phyloP scores from a whole-genome alignment of 2,888 invertebrate species.

The Papilio protenor region DNA sequence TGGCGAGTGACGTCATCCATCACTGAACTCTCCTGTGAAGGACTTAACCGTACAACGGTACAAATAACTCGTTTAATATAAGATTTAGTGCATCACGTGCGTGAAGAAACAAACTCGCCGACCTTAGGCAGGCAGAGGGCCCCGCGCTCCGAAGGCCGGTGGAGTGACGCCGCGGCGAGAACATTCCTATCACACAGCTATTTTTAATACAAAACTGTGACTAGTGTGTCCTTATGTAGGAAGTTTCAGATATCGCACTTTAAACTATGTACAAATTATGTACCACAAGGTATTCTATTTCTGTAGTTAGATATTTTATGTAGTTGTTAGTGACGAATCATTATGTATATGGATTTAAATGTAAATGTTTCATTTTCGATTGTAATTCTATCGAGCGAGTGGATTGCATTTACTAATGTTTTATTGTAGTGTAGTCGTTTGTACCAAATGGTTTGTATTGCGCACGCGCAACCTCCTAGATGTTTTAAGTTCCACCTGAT shows the following conservation, averaged over 20 bases:
- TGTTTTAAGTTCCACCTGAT: slow-evolving; percentile 63
- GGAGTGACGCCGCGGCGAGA: slow-evolving; percentile 59
- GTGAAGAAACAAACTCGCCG: slow-evolving; percentile 47
- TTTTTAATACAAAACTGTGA: slow-evolving; percentile 77
- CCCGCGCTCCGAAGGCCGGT: slow-evolving; percentile 51
- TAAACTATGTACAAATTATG: slow-evolving; percentile 42
- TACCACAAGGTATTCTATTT: slow-evolving; percentile 34
- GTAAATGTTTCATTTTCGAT: slow-evolving; percentile 60
- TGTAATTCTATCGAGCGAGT: slow-evolving; percentile 67
- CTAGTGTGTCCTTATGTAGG: slow-evolving; percentile 65
- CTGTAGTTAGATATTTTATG: slow-evolving; percentile 11
- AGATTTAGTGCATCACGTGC: slow-evolving; percentile 35
- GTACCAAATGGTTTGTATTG: slow-evolving; percentile 77
- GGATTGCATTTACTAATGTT: slow-evolving; percentile 84
- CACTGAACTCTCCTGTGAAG: neutral
- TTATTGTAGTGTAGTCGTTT: slow-evolving; percentile 79
- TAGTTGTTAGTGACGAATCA: slow-evolving; percentile 49
- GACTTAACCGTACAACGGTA: slow-evolving; percentile 6
- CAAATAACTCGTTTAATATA: neutral
- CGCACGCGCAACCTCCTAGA: slow-evolving; percentile 52
- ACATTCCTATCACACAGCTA: slow-evolving; percentile 71
- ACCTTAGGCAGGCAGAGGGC: slow-evolving; percentile 54
- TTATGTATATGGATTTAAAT: slow-evolving; percentile 71
- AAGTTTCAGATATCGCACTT: slow-evolving; percentile 45
- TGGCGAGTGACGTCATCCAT: slow-evolving; percentile 3